Base-by-base conservation (phyloP, 2,113 vertebrate species). In the Scomber scombrus region DNA sequence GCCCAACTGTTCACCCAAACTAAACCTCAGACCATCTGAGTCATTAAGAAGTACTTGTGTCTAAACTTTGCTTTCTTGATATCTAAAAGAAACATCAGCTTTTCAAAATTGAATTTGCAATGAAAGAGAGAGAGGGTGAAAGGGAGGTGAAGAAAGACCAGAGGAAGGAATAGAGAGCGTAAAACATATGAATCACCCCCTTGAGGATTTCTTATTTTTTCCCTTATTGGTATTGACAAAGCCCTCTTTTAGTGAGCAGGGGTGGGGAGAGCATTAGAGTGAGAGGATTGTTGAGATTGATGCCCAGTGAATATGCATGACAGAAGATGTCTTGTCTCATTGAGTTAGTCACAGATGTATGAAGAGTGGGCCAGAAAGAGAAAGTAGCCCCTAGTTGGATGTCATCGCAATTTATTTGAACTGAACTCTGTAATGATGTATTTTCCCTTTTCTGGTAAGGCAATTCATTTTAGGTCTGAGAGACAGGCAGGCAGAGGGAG, bases 271-370 rank as follows among this genome's bases (percentile, higher is more conserved):
- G 75, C 71, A 69, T 90, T 84, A 82, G 86, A 84, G 75, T 79
- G 82, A 88, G 81, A 61, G 87, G 87, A 82, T 86, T 85, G 82
- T 34, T 76, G 62, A 86, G 88, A 91, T 82, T 89, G 88, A 89
- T 88, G 87, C 80, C 40, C 63, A 62, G 66, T 66, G 75, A 87
- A 92, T 88, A 78, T 82, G 75, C 86, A 71, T 70, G 67, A 61
- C 88, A 85, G 85, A 66, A 90, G 74, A 89, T 77, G 64, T 75
- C 70, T 84, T 89, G 85, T 90, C 80, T 87, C 58, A 80, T 68
- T 71, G 60, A 81, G 82, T 92, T 91, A 88, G 84, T 89, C 81
- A 90, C 78, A 81, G 82, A 65, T 72, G 43, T 89, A 75, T 87
- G 76, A 91, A 79, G 79, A 77, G 75, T 58, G 74, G 45, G 72